Base-by-base conservation (phyloP, 2,797 vertebrate genomes). In the Pristis pectinata region DNA sequence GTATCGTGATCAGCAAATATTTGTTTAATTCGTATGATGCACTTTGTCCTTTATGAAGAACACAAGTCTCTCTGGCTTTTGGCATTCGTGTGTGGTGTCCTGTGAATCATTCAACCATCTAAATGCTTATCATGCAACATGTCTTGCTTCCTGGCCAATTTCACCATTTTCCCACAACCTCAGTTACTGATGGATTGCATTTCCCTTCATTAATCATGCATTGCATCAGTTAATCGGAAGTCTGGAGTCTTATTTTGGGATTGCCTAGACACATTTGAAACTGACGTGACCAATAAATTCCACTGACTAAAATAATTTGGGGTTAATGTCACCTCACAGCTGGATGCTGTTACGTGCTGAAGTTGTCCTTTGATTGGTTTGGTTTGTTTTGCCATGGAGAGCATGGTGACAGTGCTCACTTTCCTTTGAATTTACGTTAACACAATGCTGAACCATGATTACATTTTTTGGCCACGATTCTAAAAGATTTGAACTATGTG, bases 31-130 rank as follows among this genome's bases (percentile, higher is more conserved):
- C 44, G 49, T 76, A 2, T 49, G 92, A 94, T 5, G 13, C 3
- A 49, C 44, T 93, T 37, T 70, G 64, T 41, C 41, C 89, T 49
- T 72, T 70, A n/a, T 76, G 27, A 94, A 74, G n/a, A 94, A 49
- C 44, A 27, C 27, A 89, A 74, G 92, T 49, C 27, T 94, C 41
- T 74, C 44, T 53, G 41, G 70, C 76, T 94, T 76, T 76, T 94
- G 92, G 41, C 67, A 72, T 53, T 74, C 1, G 2, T 76, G 70
- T 34, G 13, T 53, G 17, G 92, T 41, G 72, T 94, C 10, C 67
- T 74, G 70, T 94, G 70, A 94, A 74, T 94, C 70, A 74, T 76
- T 94, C 70, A 76, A 76, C 92, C 70, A 94, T 94, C 27, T 41
- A 94, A 93, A 94, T 76, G 30, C 70, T 41, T 76, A 30, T 94